These are phyloP conservation scores for Philopedon plagiatum DNA, from an alignment of 2,888 invertebrate genomes.

Conservation along the genomic window DNA sequence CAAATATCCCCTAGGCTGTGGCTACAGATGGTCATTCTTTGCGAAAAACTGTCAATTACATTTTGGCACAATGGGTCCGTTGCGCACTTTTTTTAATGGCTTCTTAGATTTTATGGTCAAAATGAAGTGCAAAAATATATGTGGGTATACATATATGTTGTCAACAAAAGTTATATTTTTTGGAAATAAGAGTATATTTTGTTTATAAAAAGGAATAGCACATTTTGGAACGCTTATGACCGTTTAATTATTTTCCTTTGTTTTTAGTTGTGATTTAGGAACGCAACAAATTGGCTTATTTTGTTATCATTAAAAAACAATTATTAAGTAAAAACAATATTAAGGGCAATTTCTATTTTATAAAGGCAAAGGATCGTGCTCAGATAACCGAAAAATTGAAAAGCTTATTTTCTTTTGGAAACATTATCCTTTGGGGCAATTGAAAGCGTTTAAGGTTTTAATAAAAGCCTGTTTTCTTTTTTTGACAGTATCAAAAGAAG, in stretches of 20 bases:
- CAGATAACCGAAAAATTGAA: slow-evolving; percentile 13
- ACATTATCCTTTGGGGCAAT: slow-evolving; percentile 7
- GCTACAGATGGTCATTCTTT: too few relatives aligned
- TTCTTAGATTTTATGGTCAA: too few relatives aligned
- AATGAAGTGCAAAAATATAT: too few relatives aligned
- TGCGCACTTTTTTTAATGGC: too few relatives aligned
- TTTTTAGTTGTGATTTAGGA: neutral
- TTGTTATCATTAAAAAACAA: slow-evolving; percentile 1
- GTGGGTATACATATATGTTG: too few relatives aligned
- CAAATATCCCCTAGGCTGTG: too few relatives aligned
- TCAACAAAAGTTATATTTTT: too few relatives aligned
- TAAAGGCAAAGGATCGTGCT: neutral
- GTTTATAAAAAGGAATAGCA: too few relatives aligned
- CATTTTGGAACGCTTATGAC: too few relatives aligned
- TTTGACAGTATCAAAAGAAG: neutral
- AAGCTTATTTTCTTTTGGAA: slow-evolving; percentile 14
- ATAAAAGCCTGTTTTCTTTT: slow-evolving; percentile 7
- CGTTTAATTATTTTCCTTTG: neutral
- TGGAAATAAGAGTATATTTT: too few relatives aligned
- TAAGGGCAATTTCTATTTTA: neutral
- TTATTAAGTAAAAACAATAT: slow-evolving; percentile 4
- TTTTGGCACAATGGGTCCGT: too few relatives aligned
- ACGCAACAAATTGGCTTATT: neutral
- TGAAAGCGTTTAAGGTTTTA: slow-evolving; percentile 8
- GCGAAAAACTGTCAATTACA: too few relatives aligned